Conservation (phyloP, 1,140 invertebrate genomes). For the Mya arenaria region DNA sequence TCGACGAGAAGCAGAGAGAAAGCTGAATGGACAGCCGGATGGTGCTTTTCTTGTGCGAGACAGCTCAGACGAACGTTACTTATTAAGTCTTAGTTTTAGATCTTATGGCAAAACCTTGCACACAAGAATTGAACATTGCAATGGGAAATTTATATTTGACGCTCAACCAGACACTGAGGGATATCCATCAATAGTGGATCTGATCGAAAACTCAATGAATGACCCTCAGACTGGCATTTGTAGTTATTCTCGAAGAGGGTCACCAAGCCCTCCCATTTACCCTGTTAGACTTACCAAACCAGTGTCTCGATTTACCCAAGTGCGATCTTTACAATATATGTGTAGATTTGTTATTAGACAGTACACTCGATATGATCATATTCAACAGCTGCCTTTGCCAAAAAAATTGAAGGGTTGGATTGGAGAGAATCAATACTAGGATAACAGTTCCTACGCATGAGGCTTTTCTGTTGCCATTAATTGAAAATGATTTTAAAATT, state of each 20-base stretch:
- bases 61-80: conserved; percentile 87
- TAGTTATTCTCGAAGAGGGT: conserved; percentile 87
- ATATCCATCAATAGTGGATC: conserved; percentile 86
- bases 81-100: conserved; percentile 88
- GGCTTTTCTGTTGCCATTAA: neutral
- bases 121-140: conserved; percentile 86
- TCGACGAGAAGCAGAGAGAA: conserved; percentile 85
- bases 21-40: conserved; percentile 87
- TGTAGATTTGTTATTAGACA: conserved; percentile 90
- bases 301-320: conserved; percentile 88
- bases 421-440: conserved; percentile 80
- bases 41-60: conserved; percentile 90
- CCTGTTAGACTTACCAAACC: conserved; percentile 89
- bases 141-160: conserved; percentile 87
- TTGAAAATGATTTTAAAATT: no score
- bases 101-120: conserved; percentile 89
- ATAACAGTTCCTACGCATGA: neutral
- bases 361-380: conserved; percentile 87
- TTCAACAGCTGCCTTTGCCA: conserved; percentile 88
- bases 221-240: conserved; percentile 87
- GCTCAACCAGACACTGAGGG: conserved; percentile 86
- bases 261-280: conserved; percentile 86
- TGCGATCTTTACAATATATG: conserved; percentile 88
- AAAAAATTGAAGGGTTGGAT: conserved; percentile 85
- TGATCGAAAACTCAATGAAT: conserved; percentile 88